Percentiles rank a stretch among this genome's conserved stretches.
Evolutionary conservation across 2,888 invertebrate species (phyloP).

Genomic region (Phasia obesa): DNA sequence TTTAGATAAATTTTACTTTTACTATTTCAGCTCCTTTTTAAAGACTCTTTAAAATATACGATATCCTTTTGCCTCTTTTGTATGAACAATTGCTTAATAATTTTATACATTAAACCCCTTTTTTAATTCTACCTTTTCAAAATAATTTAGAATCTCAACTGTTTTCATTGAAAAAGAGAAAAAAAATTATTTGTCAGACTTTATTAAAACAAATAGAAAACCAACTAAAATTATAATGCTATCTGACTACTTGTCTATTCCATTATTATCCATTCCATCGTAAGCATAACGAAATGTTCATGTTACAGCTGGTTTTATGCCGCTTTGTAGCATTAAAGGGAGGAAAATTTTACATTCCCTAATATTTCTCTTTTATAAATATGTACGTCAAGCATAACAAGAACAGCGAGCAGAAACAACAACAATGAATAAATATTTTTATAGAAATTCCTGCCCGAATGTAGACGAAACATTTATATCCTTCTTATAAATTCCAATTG

Average conservation of each 20-base stretch:
- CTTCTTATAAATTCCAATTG: slow-evolving; percentile 68
- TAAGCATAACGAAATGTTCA: slow-evolving; percentile 31
- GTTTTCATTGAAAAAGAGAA: slow-evolving; percentile 13
- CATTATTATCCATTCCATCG: slow-evolving; percentile 10
- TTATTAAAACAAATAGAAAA: slow-evolving; percentile 55
- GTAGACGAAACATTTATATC: slow-evolving; percentile 47
- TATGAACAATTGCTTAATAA: not conserved
- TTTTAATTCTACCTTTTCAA: slow-evolving; percentile 13
- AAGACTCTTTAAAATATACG: too few species aligned
- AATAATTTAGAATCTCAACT: slow-evolving; percentile 8
- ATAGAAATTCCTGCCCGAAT: slow-evolving; percentile 58
- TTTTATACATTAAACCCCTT: slow-evolving; percentile 16
- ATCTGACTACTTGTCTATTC: not conserved
- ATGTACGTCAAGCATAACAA: not conserved
- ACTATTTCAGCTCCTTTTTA: too few species aligned
- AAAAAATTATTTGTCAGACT: slow-evolving; percentile 32
- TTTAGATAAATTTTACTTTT: too few species aligned
- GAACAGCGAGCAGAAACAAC: not conserved
- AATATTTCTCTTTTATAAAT: slow-evolving; percentile 35
- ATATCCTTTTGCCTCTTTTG: not conserved
- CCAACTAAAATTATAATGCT: slow-evolving; percentile 29
- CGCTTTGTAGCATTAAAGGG: slow-evolving; percentile 19
- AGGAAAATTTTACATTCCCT: slow-evolving; percentile 36
- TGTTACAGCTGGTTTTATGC: slow-evolving; percentile 64
- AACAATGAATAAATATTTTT: slow-evolving; percentile 48